phyloP scores from a whole-genome alignment of 2,888 invertebrate species.

The Monoplex corrugatus region DNA sequence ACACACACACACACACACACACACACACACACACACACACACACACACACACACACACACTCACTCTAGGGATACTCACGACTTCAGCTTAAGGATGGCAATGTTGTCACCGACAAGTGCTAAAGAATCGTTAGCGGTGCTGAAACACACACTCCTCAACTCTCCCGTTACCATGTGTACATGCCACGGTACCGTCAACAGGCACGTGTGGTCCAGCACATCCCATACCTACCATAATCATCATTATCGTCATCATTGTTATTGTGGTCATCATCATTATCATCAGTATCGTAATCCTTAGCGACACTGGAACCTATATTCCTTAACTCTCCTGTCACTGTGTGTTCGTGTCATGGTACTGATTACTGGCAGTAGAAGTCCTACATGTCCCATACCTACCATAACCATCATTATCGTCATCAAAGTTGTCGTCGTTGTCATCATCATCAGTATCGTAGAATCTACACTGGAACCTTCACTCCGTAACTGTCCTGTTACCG shows the following conservation, averaged over 20 bases:
- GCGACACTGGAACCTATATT: slow-evolving; percentile 78
- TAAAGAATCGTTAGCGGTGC: slow-evolving; percentile 75
- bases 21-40: neutral
- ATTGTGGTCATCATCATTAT: too few relatives aligned
- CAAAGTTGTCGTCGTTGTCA: too few relatives aligned
- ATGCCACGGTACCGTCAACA: slow-evolving; percentile 80
- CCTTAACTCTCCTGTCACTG: slow-evolving; percentile 80
- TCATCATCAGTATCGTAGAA: too few relatives aligned
- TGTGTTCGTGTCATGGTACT: slow-evolving; percentile 80
- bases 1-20: neutral
- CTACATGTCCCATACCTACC: slow-evolving; percentile 81
- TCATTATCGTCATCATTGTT: too few relatives aligned
- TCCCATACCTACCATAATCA: slow-evolving; percentile 79
- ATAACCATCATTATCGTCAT: neutral
- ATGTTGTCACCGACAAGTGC: slow-evolving; percentile 81
- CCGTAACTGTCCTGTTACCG: slow-evolving; percentile 80
- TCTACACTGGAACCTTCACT: slow-evolving; percentile 78
- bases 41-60: slow-evolving; percentile 10
- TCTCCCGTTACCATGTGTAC: slow-evolving; percentile 81
- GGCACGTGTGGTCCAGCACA: slow-evolving; percentile 80
- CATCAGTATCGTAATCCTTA: too few relatives aligned
- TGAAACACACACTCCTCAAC: slow-evolving; percentile 80
- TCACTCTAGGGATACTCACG: neutral
- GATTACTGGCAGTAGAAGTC: slow-evolving; percentile 81
- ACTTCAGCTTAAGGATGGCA: slow-evolving; percentile 70